Conservation (phyloP, 2,113 vertebrate genomes). For the Mustela nigripes region DNA sequence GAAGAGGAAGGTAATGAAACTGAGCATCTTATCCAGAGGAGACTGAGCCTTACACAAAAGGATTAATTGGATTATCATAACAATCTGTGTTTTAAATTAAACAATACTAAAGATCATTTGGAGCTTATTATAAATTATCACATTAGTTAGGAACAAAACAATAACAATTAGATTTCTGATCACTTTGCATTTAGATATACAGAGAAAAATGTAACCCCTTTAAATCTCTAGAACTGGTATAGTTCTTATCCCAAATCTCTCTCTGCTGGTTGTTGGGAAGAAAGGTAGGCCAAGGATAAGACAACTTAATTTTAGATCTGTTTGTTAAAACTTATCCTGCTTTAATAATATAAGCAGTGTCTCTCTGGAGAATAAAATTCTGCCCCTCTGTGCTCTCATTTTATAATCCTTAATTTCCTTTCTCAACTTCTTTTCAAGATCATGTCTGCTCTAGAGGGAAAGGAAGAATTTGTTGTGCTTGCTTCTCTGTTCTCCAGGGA, state of each 20-base stretch:
- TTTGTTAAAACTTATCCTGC: neutral
- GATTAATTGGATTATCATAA: neutral
- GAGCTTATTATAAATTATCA: neutral
- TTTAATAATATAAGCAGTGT: neutral
- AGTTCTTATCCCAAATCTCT: neutral
- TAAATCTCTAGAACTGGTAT: neutral
- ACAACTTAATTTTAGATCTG: neutral
- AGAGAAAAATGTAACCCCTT: neutral
- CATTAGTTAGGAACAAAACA: neutral
- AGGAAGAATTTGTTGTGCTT: neutral
- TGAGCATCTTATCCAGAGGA: neutral
- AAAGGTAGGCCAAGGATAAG: neutral
- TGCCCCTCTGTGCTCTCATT: neutral
- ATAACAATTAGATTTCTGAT: neutral
- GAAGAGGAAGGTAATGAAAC: neutral
- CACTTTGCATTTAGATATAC: no score
- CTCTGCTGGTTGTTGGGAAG: neutral
- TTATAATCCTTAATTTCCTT: neutral
- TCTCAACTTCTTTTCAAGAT: neutral
- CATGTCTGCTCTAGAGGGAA: neutral
- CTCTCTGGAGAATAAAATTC: neutral
- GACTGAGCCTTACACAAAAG: neutral
- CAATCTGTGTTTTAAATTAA: neutral
- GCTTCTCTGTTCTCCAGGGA: neutral
- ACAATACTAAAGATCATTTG: neutral